Base-by-base conservation (phyloP, 2,113 vertebrate species). In the Oophaga pumilio region DNA sequence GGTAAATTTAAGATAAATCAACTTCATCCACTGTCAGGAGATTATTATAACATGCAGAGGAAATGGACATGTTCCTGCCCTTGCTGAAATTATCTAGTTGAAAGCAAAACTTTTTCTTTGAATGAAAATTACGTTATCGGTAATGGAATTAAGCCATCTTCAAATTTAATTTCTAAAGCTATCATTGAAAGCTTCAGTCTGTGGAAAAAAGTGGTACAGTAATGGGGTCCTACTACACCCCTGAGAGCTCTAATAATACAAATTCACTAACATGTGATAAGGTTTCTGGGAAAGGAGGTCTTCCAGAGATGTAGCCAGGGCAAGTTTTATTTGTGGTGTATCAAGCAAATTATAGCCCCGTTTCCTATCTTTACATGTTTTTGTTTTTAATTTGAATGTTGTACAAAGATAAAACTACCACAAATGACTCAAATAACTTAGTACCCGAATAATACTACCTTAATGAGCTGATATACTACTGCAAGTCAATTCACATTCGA, bases 1-100 rank as follows among this genome's bases (percentile, higher is more conserved):
- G 87, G 80, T 71, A 91, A 86, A 83, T 90, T 89, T 78, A 76
- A 68, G 74, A 77, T 78, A 81, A 90, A 62, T 3, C 24, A 28
- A 76, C 85, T 89, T 87, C 8, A 88, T 53, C 50, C 8, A 0
- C 43, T 6, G 13, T 56, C 8, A 53, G 59, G 74, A 86, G 74
- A 53, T 24, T 22, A 53, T 24, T 22, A 12, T 71, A 89, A 74
- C 49, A 88, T 74, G 69, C 62, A 0, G 24, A 85, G 66, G 66
- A 78, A 14, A 24, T 49, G 8, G 28, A 87, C 56, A 71, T 18
- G 59, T 28, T 82, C 82, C 22, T 82, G 59, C 1, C 33, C 22
- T 60, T 1, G 52, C 52, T 43, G 8, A 80, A 60, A 6, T n/a
- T 77, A 77, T 77, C 53, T 26, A 14, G 7, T 24, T 79, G 52